These are phyloP conservation scores for Sapajus apella DNA, from an alignment of 2,113 vertebrate species.

Conservation along the genomic window DNA sequence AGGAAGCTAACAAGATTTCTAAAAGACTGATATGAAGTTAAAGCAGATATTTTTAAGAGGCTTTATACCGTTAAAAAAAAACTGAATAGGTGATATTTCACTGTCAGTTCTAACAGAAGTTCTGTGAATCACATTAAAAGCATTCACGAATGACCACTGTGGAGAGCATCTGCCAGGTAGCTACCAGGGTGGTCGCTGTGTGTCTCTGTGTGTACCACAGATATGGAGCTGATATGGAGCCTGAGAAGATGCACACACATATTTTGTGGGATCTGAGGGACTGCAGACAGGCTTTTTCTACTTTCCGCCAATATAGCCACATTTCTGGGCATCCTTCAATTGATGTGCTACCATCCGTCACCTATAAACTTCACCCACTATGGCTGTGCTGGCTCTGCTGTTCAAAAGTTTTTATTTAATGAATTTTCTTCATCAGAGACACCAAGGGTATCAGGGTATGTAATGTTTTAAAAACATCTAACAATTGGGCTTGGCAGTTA, in stretches of 20 bases:
- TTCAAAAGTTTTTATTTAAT: constrained; percentile 67
- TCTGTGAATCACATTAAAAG: background rate
- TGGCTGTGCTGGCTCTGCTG: background rate
- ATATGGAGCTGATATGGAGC: too few species aligned
- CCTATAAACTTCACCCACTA: background rate
- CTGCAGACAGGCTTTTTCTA: background rate
- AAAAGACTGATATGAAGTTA: background rate
- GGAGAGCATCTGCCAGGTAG: background rate
- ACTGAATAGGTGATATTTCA: background rate
- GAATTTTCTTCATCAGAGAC: constrained; percentile 52
- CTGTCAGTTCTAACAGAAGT: constrained; percentile 22
- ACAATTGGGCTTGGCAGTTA: constrained; percentile 53
- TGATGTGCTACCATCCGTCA: background rate
- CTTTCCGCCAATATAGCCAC: background rate
- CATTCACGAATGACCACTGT: background rate
- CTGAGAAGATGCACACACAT: background rate
- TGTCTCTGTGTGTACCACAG: background rate
- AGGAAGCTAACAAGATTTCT: background rate
- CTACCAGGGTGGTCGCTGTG: background rate
- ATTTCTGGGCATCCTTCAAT: background rate
- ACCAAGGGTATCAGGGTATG: background rate
- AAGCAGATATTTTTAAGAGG: background rate
- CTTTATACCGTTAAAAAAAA: background rate
- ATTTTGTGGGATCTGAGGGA: background rate
- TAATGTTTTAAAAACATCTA: constrained; percentile 58